phyloP scores from a whole-genome alignment of 2,797 vertebrate genomes.

The Denticeps clupeoides region DNA sequence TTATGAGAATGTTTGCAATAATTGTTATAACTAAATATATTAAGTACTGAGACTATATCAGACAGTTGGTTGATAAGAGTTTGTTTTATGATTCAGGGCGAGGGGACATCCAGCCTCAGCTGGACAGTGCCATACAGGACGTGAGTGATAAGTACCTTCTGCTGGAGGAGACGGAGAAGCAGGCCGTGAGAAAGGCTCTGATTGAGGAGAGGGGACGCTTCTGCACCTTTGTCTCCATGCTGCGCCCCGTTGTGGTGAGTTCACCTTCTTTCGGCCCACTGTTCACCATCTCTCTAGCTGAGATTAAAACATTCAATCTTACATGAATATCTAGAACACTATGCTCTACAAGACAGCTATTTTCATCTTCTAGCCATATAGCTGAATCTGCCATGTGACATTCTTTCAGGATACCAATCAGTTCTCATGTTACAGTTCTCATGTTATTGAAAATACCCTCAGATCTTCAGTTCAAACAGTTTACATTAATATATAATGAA shows the following conservation, averaged over 20 bases:
- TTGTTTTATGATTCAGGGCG: constrained; percentile 59
- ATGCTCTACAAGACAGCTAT: no score
- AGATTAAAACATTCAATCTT: no score
- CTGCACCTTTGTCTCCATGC: constrained; percentile 87
- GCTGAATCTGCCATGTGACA: constrained; percentile 1
- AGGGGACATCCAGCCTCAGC: constrained; percentile 90
- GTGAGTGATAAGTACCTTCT: constrained; percentile 94
- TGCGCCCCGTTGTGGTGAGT: constrained; percentile 90
- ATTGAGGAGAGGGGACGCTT: constrained; percentile 89
- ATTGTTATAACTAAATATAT: no score
- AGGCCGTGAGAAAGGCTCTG: constrained; percentile 85
- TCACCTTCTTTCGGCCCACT: neutral
- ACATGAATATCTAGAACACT: no score
- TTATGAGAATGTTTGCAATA: no score
- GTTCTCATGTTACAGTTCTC: no score
- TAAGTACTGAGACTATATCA: neutral
- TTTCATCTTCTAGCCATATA: no score
- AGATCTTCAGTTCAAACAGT: neutral
- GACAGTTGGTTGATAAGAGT: neutral
- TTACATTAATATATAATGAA: neutral
- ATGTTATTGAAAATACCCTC: constrained; percentile 1
- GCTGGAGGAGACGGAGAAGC: constrained; percentile 92
- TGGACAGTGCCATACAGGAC: constrained; percentile 93
- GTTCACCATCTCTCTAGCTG: neutral
- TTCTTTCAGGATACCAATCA: neutral